phyloP scores from a whole-genome alignment of 2,113 vertebrate genomes.

The Rhinogobius similis region DNA sequence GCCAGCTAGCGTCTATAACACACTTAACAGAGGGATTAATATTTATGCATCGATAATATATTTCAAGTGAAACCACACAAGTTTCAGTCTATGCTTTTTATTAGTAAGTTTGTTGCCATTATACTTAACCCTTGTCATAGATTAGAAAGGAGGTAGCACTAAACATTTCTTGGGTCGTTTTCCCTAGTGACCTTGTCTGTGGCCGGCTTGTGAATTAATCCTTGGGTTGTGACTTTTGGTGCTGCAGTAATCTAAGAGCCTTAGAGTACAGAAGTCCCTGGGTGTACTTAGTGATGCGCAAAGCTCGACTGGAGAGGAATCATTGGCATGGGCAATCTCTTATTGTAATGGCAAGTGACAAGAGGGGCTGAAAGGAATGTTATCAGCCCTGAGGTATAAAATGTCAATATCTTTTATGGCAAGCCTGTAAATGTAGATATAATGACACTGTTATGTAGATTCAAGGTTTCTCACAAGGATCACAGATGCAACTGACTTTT shows the following conservation, averaged over 20 bases:
- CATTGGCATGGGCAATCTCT: neutral
- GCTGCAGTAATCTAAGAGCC: slow-evolving; percentile 3
- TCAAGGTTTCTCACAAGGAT: too few species aligned
- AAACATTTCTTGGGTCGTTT: neutral
- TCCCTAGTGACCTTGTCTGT: neutral
- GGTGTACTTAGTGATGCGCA: neutral
- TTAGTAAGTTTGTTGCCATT: too few species aligned
- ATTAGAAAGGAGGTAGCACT: neutral
- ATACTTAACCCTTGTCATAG: neutral
- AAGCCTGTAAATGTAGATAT: neutral
- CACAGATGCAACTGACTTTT: too few species aligned
- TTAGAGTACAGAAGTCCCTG: neutral
- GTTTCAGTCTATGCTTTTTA: neutral
- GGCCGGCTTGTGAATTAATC: neutral
- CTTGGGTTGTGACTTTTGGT: slow-evolving; percentile 4
- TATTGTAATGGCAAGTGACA: slow-evolving; percentile 1
- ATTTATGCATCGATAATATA: neutral
- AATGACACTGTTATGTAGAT: neutral
- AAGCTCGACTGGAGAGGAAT: neutral
- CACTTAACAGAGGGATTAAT: neutral
- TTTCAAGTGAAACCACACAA: neutral
- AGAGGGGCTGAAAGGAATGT: neutral
- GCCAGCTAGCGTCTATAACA: neutral
- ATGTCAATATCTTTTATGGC: neutral
- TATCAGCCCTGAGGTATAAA: neutral